Base-by-base conservation (phyloP, 1,140 invertebrate species). In the Drosophila nikananu region DNA sequence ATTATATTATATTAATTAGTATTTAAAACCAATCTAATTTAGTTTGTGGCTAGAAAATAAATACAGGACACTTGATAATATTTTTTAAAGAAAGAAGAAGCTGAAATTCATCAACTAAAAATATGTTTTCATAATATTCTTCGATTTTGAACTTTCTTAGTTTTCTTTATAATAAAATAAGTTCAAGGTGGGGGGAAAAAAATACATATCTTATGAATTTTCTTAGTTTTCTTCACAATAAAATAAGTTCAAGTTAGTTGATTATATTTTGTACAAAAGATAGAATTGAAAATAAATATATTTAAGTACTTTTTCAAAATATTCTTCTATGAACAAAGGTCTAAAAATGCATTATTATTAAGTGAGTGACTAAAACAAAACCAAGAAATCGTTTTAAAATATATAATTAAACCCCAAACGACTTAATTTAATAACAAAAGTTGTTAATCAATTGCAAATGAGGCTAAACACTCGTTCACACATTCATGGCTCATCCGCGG, bases 371-470 rank as follows among this genome's bases (percentile, higher is more conserved):
- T 32, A 19, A 8, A 15, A 3, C 4, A 13, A 10, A 7, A 6
- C 4, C 13, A 17, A 19, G 7, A 54, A 54, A 15, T 54, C 51
- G 7, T 35, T 21, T 32, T 19, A 8, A 19, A 7, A 35, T 23
- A 13, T 7, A 19, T 25, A 15, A 25, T 15, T 19, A 21, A 61
- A 10, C 19, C 5, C n/a, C 19, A 17, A 62, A 21, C 13, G 41
- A 37, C 15, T 65, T 21, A 51, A 3, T 64, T 39, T n/a, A 67
- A 52, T 42, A 27, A 12, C 0, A 25, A 15, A 49, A 66, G 12
- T 51, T 25, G 7, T 52, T 10, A 35, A 66, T 66, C 25, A 52
- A 21, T 52, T 13, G 21, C 21, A 66, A 62, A 35, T 62, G 41
- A 25, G 25, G 21, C 23, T 42, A 65, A 66, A 51, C 35, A 42